Base-by-base conservation (phyloP, 2,888 invertebrate genomes). In the Hipparchia semele region DNA sequence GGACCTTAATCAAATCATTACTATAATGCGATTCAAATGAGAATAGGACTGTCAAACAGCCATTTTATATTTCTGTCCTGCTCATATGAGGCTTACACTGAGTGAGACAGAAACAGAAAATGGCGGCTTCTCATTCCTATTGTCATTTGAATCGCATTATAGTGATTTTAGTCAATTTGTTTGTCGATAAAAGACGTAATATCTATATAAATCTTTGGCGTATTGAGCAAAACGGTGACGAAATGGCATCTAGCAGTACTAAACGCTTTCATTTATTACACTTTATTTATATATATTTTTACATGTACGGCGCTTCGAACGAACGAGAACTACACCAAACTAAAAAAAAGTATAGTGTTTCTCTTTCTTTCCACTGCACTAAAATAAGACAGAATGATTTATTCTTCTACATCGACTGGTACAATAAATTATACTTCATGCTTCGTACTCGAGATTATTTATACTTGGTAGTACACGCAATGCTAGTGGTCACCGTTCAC, bases 191-290 rank as follows among this genome's bases (percentile, higher is more conserved):
- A 53, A 51, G 12, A 49, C 33, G 49, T 13, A 46, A 60, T 39
- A 69, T 45, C 39, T 23, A 53, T 61, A 68, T 70, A 80, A 84
- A 84, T 92, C 93, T 93, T 93, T 93, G 93, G 93, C 91, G 88
- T 86, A 83, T 93, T 93, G 93, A 93, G 93, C 93, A 93, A 93
- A 90, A 85, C 81, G 73, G 80, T 79, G 79, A 77, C 53, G 53
- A 53, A 81, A 82, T 83, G 74, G 74, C 79, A 74, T 80, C 90
- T 91, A 91, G 89, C 90, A 86, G 83, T 82, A 89, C 88, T 90
- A 89, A 83, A 82, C 81, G 84, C 85, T 83, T 84, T 81, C 77
- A 78, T 82, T 78, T 79, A 80, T 80, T 77, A 74, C 72, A 81
- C 70, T 73, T 75, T 67, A 54, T 53, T 39, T 59, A 71, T 75